A percentile compares a stretch with the other conserved stretches of the same genome.
Evolutionary conservation across 2,113 vertebrate genomes (phyloP).

Genomic region (Chlorodrepanis virens): DNA sequence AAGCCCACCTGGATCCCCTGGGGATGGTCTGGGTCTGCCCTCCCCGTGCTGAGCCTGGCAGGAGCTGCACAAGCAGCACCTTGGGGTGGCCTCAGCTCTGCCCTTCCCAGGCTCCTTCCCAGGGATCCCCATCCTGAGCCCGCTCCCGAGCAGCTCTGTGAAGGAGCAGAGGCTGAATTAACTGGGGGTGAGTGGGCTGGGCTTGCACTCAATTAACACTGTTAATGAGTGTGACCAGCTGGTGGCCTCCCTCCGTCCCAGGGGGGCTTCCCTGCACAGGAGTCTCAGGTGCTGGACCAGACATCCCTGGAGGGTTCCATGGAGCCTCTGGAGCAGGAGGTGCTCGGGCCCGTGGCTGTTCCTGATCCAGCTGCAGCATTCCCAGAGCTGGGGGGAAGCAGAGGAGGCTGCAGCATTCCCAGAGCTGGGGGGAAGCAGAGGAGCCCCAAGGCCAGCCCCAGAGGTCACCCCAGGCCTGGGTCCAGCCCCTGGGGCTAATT

Average conservation of each 20-base stretch:
- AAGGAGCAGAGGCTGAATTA: neutral
- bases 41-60: neutral
- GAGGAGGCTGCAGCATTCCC: neutral
- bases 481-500: neutral
- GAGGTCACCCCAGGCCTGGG: neutral
- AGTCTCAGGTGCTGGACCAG: neutral
- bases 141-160: neutral
- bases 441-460: neutral
- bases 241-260: neutral
- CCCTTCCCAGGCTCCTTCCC: neutral
- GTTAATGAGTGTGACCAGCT: neutral
- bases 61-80: neutral
- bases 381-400: neutral
- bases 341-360: fast-evolving
- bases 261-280: neutral
- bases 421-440: neutral
- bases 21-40: neutral
- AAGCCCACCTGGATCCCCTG: no score
- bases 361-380: neutral
- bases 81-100: neutral
- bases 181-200: neutral
- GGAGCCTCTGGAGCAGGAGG: neutral
- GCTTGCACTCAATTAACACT: neutral
- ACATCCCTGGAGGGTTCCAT: fast-evolving
- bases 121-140: neutral